Base-by-base conservation (phyloP, 2,888 invertebrate genomes). In the Sminthurinus aureus region DNA sequence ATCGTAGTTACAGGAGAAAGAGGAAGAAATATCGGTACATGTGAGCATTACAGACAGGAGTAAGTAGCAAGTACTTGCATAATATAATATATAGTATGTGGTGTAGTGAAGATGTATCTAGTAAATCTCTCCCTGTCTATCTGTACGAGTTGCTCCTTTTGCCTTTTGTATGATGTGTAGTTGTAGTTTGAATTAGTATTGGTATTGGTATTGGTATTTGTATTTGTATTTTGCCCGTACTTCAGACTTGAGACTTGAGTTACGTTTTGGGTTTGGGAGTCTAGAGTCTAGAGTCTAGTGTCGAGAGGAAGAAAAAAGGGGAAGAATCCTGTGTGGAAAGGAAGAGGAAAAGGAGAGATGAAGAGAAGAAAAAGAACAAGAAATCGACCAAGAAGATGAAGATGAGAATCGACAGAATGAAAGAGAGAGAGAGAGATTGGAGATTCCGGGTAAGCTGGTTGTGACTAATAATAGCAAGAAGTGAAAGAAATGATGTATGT, bases 401-500 rank as follows among this genome's bases (percentile, higher is more conserved):
- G 69, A 77, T 52, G 73, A 66, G 64, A 74, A 52, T 71, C 71
- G 71, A 71, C 71, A 71, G 64, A 64, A 83, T 77, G 78, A 38
- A 38, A 75, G 81, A 80, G 71, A 79, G 38, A 81, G 81, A 52
- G 69, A 71, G 52, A 83, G 80, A 58, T 12, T 67, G 82, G 26
- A 79, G 79, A 81, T 84, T 80, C 78, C 81, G 73, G 75, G 85
- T 81, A 85, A 85, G 83, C 83, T 76, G 26, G 76, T 38, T 22
- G 69, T 80, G 69, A 86, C 87, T 87, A 87, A 87, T 86, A 87
- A 87, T 87, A 87, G 87, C 87, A 83, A 85, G 76, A 84, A 81
- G 81, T 84, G 66, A 74, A 78, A 86, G 86, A 87, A 87, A 87
- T 87, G 87, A 87, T 87, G 83, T 85, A 87, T 87, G 87, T 87